phyloP scores from a whole-genome alignment of 2,888 invertebrate species.

The Cataglyphis albicans region DNA sequence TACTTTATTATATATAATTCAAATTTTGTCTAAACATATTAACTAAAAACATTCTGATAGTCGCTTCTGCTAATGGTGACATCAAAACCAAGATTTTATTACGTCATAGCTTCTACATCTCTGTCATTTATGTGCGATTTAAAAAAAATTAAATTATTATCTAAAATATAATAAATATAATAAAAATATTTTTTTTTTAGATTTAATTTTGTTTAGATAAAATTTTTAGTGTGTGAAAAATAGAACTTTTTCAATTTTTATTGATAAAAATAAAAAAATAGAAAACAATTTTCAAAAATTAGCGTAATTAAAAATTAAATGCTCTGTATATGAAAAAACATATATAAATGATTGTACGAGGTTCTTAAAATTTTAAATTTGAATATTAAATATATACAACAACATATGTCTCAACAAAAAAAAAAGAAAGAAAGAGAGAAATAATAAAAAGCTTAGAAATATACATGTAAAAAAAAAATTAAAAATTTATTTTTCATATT shows the following conservation, averaged over 20 bases:
- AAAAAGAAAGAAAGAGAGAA: not conserved
- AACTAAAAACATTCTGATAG: not conserved
- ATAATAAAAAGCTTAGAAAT: not conserved
- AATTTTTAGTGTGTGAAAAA: not conserved
- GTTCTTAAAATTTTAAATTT: not conserved
- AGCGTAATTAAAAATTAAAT: not conserved
- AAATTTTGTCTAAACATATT: not conserved
- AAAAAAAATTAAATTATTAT: not conserved
- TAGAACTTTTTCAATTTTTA: not conserved
- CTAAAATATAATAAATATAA: not conserved
- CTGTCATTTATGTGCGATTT: conserved; percentile 19
- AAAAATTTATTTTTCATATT: not conserved
- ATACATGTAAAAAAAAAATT: not conserved
- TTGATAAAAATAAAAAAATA: not conserved
- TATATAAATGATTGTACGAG: not conserved
- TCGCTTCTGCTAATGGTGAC: conserved; percentile 20
- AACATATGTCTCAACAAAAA: not conserved
- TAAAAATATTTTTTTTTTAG: not conserved
- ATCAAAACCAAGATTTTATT: not conserved
- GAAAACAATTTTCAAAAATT: not conserved
- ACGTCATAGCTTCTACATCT: conserved; percentile 11
- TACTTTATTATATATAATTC: not conserved
- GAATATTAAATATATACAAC: not conserved
- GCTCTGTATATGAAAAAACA: not conserved
- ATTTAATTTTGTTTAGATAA: not conserved